Evolutionary conservation across 2,888 invertebrate species (phyloP), one percentile per base, ranked within the genome.

Genomic region (Hydropsyche betteni): DNA sequence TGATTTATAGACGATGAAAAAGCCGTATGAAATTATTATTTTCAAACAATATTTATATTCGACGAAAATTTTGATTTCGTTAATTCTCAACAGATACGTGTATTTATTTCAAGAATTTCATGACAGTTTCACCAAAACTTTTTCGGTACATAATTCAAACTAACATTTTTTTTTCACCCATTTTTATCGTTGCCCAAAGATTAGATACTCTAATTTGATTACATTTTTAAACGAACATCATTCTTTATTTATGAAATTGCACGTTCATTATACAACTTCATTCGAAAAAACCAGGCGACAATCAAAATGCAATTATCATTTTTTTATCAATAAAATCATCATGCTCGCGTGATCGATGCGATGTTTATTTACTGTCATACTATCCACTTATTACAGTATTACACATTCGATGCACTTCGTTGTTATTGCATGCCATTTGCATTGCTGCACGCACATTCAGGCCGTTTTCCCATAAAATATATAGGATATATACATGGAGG

Each of bases 281-380:
- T 44, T 44, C 10, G 7, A 8, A 6, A 44, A 44, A 44, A 44
- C 10, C 3, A 4, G 7, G 10, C 4, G 10, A 8, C 44, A 8
- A 44, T 44, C 44, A 44, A 44, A 44, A 44, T 8, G 44, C 44
- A 44, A 44, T 44, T 44, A 44, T 44, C 4, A 24, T 24, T 58
- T 58, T 58, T 16, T 24, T 61, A 61, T 61, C 7, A 4, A 33
- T 7, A 2, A 10, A 61, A 16, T 16, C 36, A n/a, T 10, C 24
- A 33, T 36, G 34, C 12, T 64, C 34, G 64, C 64, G 64, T 64
- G 64, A 64, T 64, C n/a, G n/a, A 5, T n/a, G 8, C 12, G 3
- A 36, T 64, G 64, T 64, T 64, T 64, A 36, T 64, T 64, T 36
- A 64, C 64, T 64, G 64, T 64, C 36, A 34, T 64, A 64, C 64